Evolutionary conservation across 2,113 vertebrate genomes (phyloP).

Genomic region (Brevimyrus niger): DNA sequence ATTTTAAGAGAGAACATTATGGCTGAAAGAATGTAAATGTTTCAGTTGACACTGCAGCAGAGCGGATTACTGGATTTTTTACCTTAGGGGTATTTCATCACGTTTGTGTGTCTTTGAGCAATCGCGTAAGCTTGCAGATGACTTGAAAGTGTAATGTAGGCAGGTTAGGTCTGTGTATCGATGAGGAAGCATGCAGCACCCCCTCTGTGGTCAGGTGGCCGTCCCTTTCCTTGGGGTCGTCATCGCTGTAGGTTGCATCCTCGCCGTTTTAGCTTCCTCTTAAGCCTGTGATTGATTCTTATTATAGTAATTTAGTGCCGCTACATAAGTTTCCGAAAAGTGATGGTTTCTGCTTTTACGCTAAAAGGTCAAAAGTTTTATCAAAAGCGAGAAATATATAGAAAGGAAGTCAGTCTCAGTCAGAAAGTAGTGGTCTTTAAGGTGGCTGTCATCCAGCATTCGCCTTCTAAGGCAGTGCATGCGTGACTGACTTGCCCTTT

Average conservation of each 20-base stretch:
- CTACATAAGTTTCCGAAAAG: not conserved
- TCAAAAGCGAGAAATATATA: not conserved
- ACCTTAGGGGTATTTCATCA: not conserved
- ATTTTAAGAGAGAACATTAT: not conserved
- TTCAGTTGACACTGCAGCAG: not conserved
- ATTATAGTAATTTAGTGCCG: not conserved
- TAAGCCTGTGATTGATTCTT: slow-evolving; percentile 8
- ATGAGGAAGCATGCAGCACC: not conserved
- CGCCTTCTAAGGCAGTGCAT: not conserved
- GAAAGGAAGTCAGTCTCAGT: not conserved
- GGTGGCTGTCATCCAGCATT: not conserved
- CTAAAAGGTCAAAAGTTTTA: not conserved
- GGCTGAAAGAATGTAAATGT: not conserved
- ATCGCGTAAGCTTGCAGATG: not conserved
- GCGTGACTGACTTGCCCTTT: not conserved
- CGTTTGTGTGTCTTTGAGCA: not conserved
- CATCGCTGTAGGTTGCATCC: not conserved
- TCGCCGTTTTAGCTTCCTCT: not conserved
- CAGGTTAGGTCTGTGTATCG: not conserved
- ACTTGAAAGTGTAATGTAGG: not conserved
- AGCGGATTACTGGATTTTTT: not conserved
- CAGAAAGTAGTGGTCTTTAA: not conserved
- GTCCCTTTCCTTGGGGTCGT: not conserved
- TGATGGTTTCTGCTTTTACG: not conserved
- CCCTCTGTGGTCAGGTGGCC: not conserved